Evolutionary conservation across 2,888 invertebrate genomes (phyloP).

Genomic region (Chaitophorus viminalis): DNA sequence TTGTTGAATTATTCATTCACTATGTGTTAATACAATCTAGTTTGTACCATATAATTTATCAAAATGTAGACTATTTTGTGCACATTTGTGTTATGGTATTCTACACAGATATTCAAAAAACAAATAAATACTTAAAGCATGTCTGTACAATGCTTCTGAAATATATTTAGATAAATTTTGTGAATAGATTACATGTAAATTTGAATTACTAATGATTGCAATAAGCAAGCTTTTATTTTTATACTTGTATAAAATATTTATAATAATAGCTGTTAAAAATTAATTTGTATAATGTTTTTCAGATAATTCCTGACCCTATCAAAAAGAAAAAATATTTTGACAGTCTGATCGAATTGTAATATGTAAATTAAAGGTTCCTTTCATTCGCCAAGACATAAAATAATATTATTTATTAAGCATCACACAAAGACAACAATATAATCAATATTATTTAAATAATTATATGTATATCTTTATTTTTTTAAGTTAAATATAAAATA

Average conservation of each 20-base stretch:
- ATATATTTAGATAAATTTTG: not conserved
- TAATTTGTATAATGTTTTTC: slow-evolving; percentile 67
- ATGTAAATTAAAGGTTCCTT: not conserved
- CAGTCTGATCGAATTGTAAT: slow-evolving; percentile 67
- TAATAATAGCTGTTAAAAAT: not conserved
- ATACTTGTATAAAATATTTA: not conserved
- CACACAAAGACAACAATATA: slow-evolving; percentile 35
- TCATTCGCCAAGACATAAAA: not conserved
- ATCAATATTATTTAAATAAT: not conserved
- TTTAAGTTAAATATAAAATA: slow-evolving; percentile 3
- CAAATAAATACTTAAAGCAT: not conserved
- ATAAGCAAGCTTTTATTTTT: too few species aligned
- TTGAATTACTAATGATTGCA: too few species aligned
- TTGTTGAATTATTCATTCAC: too few species aligned
- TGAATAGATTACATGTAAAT: not conserved
- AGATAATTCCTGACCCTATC: slow-evolving; percentile 85
- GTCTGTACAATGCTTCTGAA: not conserved
- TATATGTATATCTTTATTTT: not conserved
- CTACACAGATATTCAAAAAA: not conserved
- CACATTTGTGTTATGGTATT: too few species aligned
- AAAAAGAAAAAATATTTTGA: slow-evolving; percentile 85
- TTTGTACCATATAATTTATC: too few species aligned
- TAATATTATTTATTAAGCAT: slow-evolving; percentile 24
- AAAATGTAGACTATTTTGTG: too few species aligned
- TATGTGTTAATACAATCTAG: too few species aligned